phyloP scores from a whole-genome alignment of 2,888 invertebrate genomes.

The Lysandra coridon region DNA sequence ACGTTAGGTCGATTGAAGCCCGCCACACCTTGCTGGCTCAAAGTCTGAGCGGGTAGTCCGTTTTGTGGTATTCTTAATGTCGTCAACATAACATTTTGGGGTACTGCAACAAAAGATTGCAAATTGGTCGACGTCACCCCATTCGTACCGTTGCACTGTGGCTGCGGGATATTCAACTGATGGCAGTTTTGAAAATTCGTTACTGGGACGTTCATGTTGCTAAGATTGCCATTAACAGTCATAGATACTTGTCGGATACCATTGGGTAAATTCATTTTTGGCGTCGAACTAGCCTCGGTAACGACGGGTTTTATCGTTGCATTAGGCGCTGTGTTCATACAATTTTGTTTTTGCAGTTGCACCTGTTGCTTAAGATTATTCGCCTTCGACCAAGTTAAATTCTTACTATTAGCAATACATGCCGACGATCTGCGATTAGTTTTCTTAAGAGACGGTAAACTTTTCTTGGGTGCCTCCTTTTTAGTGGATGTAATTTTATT shows the following conservation, averaged over 20 bases:
- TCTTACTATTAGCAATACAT: slow-evolving; percentile 73
- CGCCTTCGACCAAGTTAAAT: slow-evolving; percentile 73
- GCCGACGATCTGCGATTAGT: slow-evolving; percentile 73
- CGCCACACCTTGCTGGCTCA: slow-evolving; percentile 65
- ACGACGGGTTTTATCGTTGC: slow-evolving; percentile 47
- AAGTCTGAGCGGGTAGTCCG: slow-evolving; percentile 62
- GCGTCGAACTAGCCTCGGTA: slow-evolving; percentile 62
- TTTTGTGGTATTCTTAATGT: slow-evolving; percentile 80
- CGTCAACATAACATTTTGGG: slow-evolving; percentile 80
- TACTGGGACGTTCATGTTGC: slow-evolving; percentile 65
- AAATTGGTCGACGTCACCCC: slow-evolving; percentile 62
- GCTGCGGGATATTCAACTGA: slow-evolving; percentile 67
- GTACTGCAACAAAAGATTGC: slow-evolving; percentile 72
- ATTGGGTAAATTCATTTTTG: slow-evolving; percentile 70
- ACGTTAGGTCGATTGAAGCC: slow-evolving; percentile 67
- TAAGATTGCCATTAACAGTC: slow-evolving; percentile 63
- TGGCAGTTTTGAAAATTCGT: slow-evolving; percentile 71
- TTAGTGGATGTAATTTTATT: slow-evolving; percentile 56
- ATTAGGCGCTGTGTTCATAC: slow-evolving; percentile 53
- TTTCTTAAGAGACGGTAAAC: slow-evolving; percentile 55
- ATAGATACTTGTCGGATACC: slow-evolving; percentile 67
- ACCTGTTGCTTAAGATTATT: slow-evolving; percentile 73
- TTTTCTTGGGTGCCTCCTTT: slow-evolving; percentile 60
- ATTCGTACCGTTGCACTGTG: slow-evolving; percentile 58
- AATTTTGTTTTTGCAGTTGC: slow-evolving; percentile 69